Percentiles rank a stretch among this genome's conserved stretches.
These are phyloP conservation scores for Bombylius discolor DNA, from an alignment of 2,888 invertebrate genomes.

Conservation along the genomic window DNA sequence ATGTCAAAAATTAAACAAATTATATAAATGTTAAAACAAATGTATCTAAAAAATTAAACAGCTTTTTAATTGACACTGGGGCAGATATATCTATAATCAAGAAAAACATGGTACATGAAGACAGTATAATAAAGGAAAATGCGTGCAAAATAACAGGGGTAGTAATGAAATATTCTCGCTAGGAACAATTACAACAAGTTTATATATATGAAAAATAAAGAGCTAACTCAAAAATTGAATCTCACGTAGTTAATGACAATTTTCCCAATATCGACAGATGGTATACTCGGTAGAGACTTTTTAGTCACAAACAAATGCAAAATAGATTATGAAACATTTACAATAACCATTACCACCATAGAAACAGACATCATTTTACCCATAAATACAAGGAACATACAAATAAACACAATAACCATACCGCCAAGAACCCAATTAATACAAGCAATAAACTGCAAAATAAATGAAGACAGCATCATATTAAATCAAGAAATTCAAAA, in stretches of 20 bases:
- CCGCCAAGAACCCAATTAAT: conserved; percentile 3
- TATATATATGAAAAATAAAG: neutral
- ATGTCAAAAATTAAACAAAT: neutral
- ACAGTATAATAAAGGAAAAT: neutral
- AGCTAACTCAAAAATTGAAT: neutral
- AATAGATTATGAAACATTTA: conserved; percentile 3
- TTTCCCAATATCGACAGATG: conserved; percentile 4
- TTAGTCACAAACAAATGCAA: neutral
- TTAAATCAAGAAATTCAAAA: conserved; percentile 2
- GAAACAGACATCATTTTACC: neutral
- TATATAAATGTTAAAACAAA: neutral
- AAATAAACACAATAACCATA: neutral
- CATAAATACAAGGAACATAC: neutral
- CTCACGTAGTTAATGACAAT: neutral
- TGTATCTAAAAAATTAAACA: no score
- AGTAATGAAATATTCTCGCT: neutral
- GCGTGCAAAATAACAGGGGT: neutral
- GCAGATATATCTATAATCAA: neutral
- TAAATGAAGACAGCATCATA: conserved; percentile 4
- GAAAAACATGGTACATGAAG: neutral
- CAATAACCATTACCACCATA: neutral
- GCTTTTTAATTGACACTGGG: neutral
- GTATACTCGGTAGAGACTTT: conserved; percentile 3
- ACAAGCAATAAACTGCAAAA: neutral
- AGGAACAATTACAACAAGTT: neutral